These are phyloP conservation scores for Acestrorhynchus altus DNA, from an alignment of 2,797 vertebrate genomes.

Conservation along the genomic window DNA sequence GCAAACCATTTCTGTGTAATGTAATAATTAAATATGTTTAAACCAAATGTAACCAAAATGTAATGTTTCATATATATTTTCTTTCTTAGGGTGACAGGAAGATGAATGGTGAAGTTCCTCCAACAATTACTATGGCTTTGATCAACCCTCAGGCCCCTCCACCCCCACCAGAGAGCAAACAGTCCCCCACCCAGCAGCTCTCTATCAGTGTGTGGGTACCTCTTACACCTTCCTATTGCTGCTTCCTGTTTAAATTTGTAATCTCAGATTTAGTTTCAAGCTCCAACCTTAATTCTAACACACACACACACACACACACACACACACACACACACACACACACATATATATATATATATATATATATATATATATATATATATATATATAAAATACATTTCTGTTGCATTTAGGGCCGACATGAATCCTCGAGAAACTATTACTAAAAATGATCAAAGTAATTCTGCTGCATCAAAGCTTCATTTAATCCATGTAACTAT, in stretches of 20 bases:
- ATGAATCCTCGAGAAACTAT: no score
- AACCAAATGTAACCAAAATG: background rate
- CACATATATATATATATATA: no score
- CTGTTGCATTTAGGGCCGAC: no score
- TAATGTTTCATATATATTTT: conserved; percentile 10
- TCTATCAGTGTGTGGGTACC: conserved; percentile 85
- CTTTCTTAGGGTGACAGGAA: conserved; percentile 73
- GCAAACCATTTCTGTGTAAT: no score
- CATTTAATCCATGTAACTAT: no score
- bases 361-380: no score
- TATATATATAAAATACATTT: no score
- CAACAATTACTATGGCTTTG: conserved; percentile 79
- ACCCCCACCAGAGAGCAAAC: conserved; percentile 72
- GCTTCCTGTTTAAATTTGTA: background rate
- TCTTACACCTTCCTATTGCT: background rate
- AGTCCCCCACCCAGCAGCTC: conserved; percentile 80
- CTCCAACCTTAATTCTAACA: background rate
- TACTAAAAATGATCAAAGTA: no score
- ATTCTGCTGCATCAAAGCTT: no score
- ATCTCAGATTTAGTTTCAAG: background rate
- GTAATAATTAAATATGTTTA: background rate
- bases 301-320: background rate
- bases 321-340: no score
- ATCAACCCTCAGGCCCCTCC: conserved; percentile 75
- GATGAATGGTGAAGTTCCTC: conserved; percentile 73